A percentile compares a stretch with the other conserved stretches of the same genome.
Conservation (phyloP, 2,113 vertebrate species). For the Anarhynchus alexandrinus region DNA sequence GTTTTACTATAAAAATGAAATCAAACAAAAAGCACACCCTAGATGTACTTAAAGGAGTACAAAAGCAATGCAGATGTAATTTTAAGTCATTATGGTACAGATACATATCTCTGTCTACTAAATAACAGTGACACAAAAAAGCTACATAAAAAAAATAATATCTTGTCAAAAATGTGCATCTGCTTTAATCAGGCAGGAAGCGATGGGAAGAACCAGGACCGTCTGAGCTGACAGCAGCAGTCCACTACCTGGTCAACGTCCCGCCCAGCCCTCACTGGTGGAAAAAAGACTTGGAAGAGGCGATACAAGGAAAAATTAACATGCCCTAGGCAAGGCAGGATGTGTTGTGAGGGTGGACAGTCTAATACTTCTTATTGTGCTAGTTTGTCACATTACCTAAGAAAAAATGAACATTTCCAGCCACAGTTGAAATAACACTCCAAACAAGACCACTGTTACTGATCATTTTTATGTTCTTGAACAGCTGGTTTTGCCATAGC, state of each 20-base stretch:
- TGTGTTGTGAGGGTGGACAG: background rate
- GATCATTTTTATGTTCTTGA: background rate
- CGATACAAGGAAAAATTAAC: background rate
- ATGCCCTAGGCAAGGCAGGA: background rate
- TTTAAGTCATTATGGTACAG: background rate
- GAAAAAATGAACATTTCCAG: background rate
- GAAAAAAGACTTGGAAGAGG: background rate
- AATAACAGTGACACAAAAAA: background rate
- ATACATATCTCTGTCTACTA: background rate
- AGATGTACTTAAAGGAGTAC: background rate
- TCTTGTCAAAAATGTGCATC: background rate
- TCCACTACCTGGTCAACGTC: background rate
- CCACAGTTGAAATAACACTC: background rate
- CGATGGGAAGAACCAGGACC: background rate
- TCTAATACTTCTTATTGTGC: background rate
- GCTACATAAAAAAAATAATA: background rate
- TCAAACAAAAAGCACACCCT: background rate
- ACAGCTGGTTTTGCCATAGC: background rate
- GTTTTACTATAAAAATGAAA: background rate
- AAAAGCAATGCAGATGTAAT: background rate
- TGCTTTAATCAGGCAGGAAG: background rate
- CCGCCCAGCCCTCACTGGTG: accelerated
- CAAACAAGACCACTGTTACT: background rate
- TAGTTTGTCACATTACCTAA: background rate
- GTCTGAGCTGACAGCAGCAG: background rate